These are phyloP conservation scores for Myrmophylax atrothorax DNA, from an alignment of 2,113 vertebrate genomes.

Conservation along the genomic window DNA sequence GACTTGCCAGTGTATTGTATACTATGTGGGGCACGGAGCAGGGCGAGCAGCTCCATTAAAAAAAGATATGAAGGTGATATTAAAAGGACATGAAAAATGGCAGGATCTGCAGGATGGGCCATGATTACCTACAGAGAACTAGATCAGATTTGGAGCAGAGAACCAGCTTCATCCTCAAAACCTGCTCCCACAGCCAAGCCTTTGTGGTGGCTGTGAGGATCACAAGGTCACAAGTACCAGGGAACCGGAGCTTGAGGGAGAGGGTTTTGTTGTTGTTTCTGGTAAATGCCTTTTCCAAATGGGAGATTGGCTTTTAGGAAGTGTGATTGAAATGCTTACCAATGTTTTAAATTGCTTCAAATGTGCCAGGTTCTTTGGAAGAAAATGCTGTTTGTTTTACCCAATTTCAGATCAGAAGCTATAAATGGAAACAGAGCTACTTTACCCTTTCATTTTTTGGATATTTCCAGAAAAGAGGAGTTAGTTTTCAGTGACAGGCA, in stretches of 20 bases:
- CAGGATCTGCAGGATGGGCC: not conserved
- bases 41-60: not conserved
- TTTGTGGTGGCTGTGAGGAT: not conserved
- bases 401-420: not conserved
- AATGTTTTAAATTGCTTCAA: not conserved
- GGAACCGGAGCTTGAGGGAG: not conserved
- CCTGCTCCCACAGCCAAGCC: not conserved
- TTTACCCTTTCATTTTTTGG: not conserved
- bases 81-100: not conserved
- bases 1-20: slow-evolving; percentile 15
- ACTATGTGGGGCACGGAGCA: not conserved
- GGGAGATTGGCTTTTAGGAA: not conserved
- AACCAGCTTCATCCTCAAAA: not conserved
- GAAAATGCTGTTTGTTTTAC: not conserved
- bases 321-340: not conserved
- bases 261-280: not conserved
- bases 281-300: not conserved
- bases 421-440: not conserved
- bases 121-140: not conserved
- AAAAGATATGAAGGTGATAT: not conserved
- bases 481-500: not conserved
- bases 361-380: not conserved
- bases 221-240: not conserved
- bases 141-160: not conserved
- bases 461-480: not conserved